Base-by-base conservation (phyloP, 2,888 invertebrate species). In the Apotomis betuletana region DNA sequence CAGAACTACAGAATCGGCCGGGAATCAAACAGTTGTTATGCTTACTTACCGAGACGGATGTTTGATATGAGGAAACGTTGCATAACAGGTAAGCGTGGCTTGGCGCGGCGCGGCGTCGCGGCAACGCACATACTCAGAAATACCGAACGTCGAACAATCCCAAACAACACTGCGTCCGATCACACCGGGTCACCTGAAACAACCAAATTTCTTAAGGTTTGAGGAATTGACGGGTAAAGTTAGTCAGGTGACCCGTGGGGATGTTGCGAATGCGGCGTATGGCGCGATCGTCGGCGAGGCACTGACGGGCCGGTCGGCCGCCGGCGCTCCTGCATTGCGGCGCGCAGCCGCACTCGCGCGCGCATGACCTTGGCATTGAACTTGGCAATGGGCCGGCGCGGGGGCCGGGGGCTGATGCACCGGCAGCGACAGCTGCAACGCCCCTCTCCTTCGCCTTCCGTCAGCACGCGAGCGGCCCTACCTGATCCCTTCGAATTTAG, bases 291-390 rank as follows among this genome's bases (percentile, higher is more conserved):
- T 85, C 88, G 83, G 83, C 81, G 89, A 88, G 86, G 89, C 86
- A 92, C 92, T 92, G 92, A 89, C 86, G 89, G 86, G 82, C 80
- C 77, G 82, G 85, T 85, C 83, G 86, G 82, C 83, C 88, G 88
- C 88, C 90, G 88, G 87, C 85, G 90, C 90, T 93, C 94, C 95
- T 95, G 95, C 95, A 95, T 91, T 95, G 95, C 94, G 94, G 94
- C 93, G 94, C 95, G 94, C 94, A 94, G 94, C 90, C 94, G 94
- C 93, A 94, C 90, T 94, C 90, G 89, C 90, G 92, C 94, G 94
- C 94, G 92, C 94, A 94, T 95, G 95, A 95, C 96, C 96, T 96
- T 96, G 96, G 95, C 96, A 96, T 95, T 96, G 96, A 96, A 96
- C 96, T 96, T 96, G 96, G 95, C 95, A 95, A 91, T 92, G 93